Base-by-base conservation (phyloP, 2,797 vertebrate genomes). In the Enteromius trimaculatus region DNA sequence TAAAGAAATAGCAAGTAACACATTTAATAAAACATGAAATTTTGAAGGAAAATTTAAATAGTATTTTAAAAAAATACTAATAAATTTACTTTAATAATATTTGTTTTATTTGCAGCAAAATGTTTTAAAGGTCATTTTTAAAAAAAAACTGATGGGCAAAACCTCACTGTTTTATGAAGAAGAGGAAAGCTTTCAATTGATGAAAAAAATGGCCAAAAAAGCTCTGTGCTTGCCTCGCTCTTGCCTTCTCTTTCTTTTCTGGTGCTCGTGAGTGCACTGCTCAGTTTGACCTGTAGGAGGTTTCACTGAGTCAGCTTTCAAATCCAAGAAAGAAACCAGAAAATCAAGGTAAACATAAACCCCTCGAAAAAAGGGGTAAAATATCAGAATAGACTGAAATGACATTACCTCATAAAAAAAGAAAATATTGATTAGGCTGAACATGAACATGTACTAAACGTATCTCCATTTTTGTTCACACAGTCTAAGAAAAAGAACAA, bases 261-360 rank as follows among this genome's bases (percentile, higher is more conserved):
- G 8, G 13, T 51, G 51, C 5, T 51, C 42, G 14, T 21, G n/a
- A 66, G n/a, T 91, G 92, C 88, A 92, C 86, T 92, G 90, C 87
- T 47, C 13, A 47, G 64, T 80, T 72, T 16, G 17, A 88, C 92
- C 94, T 90, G 88, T 90, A 81, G 93, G 92, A 90, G 92, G 92
- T 90, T 84, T 84, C 62, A 86, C 55, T 86, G 81, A 85, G 90
- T 80, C 34, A 74, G 58, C 34, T 60, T 84, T 79, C 60, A 34
- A 60, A 58, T 23, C 53, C 9, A 0, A 26, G 39, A 81, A 4
- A 62, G 11, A 60, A 60, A 79, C 19, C 14, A 81, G 60, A 64
- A 74, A 49, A 51, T 79, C 37, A 82, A 68, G 53, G 2, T 44
- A 26, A 58, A 71, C 29, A 47, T n/a, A 81, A 82, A 79, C 10